Percentiles rank a stretch among this genome's conserved stretches.
These are phyloP conservation scores for Cirrhinus molitorella DNA, from an alignment of 2,797 vertebrate species.

Conservation along the genomic window DNA sequence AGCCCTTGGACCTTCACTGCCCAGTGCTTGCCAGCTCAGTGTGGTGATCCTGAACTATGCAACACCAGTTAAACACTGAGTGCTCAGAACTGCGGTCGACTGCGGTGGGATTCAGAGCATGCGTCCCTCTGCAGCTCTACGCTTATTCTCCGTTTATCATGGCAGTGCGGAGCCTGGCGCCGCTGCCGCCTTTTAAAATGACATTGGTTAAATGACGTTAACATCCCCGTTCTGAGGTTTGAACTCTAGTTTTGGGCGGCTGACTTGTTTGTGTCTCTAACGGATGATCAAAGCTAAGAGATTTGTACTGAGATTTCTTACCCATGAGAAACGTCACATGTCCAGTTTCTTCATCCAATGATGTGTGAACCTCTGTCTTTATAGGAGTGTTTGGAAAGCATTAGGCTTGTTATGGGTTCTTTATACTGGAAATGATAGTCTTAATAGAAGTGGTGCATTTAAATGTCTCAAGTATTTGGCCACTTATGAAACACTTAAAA, in stretches of 20 bases:
- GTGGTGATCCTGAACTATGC: conserved; percentile 55
- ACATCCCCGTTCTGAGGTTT: conserved; percentile 43
- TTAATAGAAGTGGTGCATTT: background rate
- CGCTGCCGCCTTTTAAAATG: conserved; percentile 53
- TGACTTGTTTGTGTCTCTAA: conserved; percentile 27
- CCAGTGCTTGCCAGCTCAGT: conserved; percentile 54
- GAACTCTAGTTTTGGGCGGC: conserved; percentile 15
- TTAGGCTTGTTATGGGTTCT: conserved; percentile 29
- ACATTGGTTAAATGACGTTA: conserved; percentile 44
- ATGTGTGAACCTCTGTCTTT: conserved; percentile 13
- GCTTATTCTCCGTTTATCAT: conserved; percentile 45
- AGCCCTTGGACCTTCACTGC: background rate
- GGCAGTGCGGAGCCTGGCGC: conserved; percentile 54
- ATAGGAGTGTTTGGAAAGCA: conserved; percentile 27
- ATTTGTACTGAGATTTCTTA: conserved; percentile 43
- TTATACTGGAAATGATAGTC: conserved; percentile 5
- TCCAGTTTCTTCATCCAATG: background rate
- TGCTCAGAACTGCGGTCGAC: conserved; percentile 54
- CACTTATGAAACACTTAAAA: background rate
- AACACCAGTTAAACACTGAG: conserved; percentile 61
- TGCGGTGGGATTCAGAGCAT: conserved; percentile 42
- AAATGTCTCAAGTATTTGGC: background rate
- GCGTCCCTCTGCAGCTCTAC: conserved; percentile 39
- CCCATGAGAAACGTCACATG: conserved; percentile 14
- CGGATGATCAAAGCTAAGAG: conserved; percentile 18